Evolutionary conservation across 2,888 invertebrate genomes (phyloP).

Genomic region (Nyleta sp.): DNA sequence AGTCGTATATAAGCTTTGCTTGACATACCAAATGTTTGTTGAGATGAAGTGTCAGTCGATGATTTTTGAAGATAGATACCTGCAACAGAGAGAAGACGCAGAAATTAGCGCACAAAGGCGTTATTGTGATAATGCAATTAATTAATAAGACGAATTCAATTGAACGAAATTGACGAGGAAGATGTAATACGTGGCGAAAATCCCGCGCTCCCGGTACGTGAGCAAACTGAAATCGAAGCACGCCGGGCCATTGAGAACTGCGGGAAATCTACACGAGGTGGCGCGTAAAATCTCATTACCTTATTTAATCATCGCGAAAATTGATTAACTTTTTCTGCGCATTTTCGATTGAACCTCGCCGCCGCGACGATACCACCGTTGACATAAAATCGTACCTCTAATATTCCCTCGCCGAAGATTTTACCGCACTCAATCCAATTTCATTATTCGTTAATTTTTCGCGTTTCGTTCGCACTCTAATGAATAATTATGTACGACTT

Average conservation of each 20-base stretch:
- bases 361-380: conserved; percentile 30
- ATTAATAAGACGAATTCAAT: conserved; percentile 51
- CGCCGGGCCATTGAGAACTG: conserved; percentile 37
- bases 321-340: conserved; percentile 60
- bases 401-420: conserved; percentile 23
- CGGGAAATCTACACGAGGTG: conserved; percentile 53
- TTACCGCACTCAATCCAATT: conserved; percentile 5
- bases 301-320: conserved; percentile 68
- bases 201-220: conserved; percentile 49
- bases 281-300: conserved; percentile 70
- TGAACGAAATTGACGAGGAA: conserved; percentile 43
- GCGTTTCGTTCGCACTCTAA: not conserved
- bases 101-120: conserved; percentile 13
- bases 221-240: conserved; percentile 58
- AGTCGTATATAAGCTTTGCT: conserved; percentile 19
- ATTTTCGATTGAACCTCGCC: conserved; percentile 37
- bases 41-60: conserved; percentile 48
- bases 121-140: conserved; percentile 45
- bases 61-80: conserved; percentile 68
- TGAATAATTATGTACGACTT: not conserved
- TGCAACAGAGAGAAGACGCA: conserved; percentile 64
- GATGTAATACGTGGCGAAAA: conserved; percentile 57
- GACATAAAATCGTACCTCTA: conserved; percentile 30
- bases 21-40: conserved; percentile 53
- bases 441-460: conserved; percentile 29